phyloP scores from a whole-genome alignment of 2,888 invertebrate species.

The Cephus spinipes region DNA sequence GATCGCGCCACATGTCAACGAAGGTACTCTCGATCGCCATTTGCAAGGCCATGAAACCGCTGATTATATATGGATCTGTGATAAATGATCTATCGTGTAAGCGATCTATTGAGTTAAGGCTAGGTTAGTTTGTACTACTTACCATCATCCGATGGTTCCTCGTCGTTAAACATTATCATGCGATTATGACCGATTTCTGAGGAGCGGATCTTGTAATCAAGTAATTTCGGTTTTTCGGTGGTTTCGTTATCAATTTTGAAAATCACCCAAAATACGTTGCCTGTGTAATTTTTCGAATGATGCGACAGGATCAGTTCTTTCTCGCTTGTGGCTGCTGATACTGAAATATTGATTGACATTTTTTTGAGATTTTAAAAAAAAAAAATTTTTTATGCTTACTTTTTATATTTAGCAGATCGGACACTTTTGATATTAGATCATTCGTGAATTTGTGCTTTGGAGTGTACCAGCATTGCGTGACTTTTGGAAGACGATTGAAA shows the following conservation, averaged over 20 bases:
- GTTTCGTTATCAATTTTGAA: slow-evolving; percentile 20
- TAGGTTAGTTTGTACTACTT: background rate
- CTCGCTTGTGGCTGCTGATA: slow-evolving; percentile 21
- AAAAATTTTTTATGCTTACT: slow-evolving; percentile 9
- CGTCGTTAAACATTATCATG: slow-evolving; percentile 22
- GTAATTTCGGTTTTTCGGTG: slow-evolving; percentile 18
- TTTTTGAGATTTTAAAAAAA: background rate
- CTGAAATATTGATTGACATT: slow-evolving; percentile 10
- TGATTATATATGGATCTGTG: slow-evolving; percentile 35
- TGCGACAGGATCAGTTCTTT: slow-evolving; percentile 17
- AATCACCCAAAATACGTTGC: slow-evolving; percentile 31
- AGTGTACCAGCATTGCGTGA: slow-evolving; percentile 29
- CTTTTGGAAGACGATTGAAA: slow-evolving; percentile 20
- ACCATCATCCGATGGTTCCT: slow-evolving; percentile 27
- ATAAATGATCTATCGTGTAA: background rate
- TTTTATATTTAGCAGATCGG: slow-evolving; percentile 22
- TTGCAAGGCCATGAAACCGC: slow-evolving; percentile 39
- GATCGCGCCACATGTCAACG: slow-evolving; percentile 30
- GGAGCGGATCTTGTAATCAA: slow-evolving; percentile 37
- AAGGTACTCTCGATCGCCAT: slow-evolving; percentile 36
- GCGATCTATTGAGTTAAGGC: background rate
- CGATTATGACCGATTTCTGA: slow-evolving; percentile 26
- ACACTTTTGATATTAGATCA: slow-evolving; percentile 31
- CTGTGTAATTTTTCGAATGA: slow-evolving; percentile 25
- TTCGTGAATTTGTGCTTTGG: slow-evolving; percentile 28